phyloP scores from a whole-genome alignment of 2,888 invertebrate species.

The Eurytoma californica region DNA sequence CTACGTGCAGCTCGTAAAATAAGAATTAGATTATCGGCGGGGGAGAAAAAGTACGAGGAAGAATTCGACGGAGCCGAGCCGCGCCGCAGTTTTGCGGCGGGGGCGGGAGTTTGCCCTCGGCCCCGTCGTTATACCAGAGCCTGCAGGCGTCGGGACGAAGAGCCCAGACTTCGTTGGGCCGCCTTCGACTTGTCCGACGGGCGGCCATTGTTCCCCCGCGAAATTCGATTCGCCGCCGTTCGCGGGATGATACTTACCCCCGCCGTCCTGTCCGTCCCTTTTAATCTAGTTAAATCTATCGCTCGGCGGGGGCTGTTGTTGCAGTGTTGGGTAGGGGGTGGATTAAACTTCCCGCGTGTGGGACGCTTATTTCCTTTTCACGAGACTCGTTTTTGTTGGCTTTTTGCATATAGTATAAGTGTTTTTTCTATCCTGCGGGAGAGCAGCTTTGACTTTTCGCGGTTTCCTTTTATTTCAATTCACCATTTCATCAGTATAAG shows the following conservation, averaged over 20 bases:
- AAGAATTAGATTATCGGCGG: conserved; percentile 38
- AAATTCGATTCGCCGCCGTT: conserved; percentile 21
- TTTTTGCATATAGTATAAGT: too few relatives aligned
- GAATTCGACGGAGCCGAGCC: conserved; percentile 35
- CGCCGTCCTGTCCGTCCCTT: conserved; percentile 26
- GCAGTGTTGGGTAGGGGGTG: too few relatives aligned
- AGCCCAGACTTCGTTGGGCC: not conserved
- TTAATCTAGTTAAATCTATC: conserved; percentile 28
- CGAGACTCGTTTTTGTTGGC: conserved; percentile 21
- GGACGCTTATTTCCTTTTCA: not conserved
- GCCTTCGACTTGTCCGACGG: conserved; percentile 26
- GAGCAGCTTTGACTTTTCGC: not conserved
- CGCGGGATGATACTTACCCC: conserved; percentile 39
- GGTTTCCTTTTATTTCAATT: not conserved
- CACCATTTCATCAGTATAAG: too few relatives aligned
- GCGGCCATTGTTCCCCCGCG: conserved; percentile 12
- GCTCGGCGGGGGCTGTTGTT: too few relatives aligned
- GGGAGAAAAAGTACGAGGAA: conserved; percentile 4
- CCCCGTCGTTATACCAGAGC: too few relatives aligned
- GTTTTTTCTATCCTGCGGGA: not conserved
- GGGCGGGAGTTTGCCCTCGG: not conserved
- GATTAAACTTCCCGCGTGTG: too few relatives aligned
- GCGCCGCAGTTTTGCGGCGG: conserved; percentile 41
- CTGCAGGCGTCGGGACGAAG: not conserved
- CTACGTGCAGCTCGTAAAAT: conserved; percentile 10